A percentile compares a stretch with the other conserved stretches of the same genome.
phyloP scores from a whole-genome alignment of 2,113 vertebrate species.

The western clawed frog (Xenopus tropicalis) region DNA sequence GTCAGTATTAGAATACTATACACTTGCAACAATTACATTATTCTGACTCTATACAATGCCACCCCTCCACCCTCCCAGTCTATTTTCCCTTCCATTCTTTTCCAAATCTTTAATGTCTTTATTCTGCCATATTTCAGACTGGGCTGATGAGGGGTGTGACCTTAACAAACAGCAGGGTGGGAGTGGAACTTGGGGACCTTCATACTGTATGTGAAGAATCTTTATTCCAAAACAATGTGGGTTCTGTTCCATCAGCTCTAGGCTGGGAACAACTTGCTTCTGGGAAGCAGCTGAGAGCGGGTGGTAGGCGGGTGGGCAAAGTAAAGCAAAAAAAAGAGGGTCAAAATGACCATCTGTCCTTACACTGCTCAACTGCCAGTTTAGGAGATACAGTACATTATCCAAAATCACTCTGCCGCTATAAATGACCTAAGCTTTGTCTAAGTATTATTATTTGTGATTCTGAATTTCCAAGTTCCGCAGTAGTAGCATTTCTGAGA shows the following conservation, averaged over 20 bases:
- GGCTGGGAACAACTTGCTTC: conserved; percentile 1
- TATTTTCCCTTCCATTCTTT: too few relatives aligned
- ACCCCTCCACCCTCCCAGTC: too few relatives aligned
- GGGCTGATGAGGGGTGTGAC: neutral
- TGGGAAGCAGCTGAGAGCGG: conserved; percentile 17
- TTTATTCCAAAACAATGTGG: conserved; percentile 10
- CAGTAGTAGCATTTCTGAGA: neutral
- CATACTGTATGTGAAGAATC: conserved; percentile 17
- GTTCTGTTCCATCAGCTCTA: conserved; percentile 6
- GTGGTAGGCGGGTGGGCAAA: neutral
- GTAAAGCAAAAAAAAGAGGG: neutral
- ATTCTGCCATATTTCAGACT: conserved; percentile 6
- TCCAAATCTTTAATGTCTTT: too few relatives aligned
- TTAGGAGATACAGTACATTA: neutral
- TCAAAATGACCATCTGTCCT: conserved; percentile 10
- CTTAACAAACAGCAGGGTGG: neutral
- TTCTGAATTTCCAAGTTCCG: neutral
- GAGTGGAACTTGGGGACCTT: neutral
- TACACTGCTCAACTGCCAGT: conserved; percentile 3
- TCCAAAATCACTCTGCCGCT: neutral
- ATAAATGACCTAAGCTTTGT: neutral
- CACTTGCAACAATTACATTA: too few relatives aligned
- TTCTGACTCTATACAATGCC: too few relatives aligned
- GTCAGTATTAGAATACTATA: too few relatives aligned
- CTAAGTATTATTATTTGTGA: neutral